These are phyloP conservation scores for Formica exsecta DNA, from an alignment of 1,140 invertebrate species.

Conservation along the genomic window DNA sequence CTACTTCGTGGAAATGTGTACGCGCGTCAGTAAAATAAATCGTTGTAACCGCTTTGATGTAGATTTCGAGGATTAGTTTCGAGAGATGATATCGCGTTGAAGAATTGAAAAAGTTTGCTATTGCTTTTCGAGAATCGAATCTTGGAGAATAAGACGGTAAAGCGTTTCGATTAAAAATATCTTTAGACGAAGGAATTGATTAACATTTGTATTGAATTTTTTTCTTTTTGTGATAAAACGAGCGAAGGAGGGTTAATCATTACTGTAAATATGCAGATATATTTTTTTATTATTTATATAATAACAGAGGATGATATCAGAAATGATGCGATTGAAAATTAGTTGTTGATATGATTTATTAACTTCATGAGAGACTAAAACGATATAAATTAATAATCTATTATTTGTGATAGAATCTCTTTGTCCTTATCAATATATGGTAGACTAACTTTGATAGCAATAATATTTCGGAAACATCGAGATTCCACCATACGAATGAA, in stretches of 20 bases:
- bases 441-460: not conserved
- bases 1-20: not conserved
- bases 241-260: not conserved
- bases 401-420: not conserved
- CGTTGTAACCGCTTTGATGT: not conserved
- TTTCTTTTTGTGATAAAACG: not conserved
- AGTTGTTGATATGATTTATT: not conserved
- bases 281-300: not conserved
- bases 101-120: not conserved
- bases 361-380: not conserved
- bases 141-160: not conserved
- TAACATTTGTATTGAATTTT: not conserved
- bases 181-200: not conserved
- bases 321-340: not conserved
- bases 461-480: not conserved
- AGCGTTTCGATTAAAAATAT: not conserved
- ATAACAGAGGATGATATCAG: not conserved
- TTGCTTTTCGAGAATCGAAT: not conserved
- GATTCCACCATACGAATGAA: not conserved
- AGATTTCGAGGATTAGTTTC: constrained; percentile 4
- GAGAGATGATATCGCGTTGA: not conserved
- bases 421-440: not conserved
- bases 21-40: not conserved
- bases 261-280: not conserved
- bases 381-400: not conserved